A percentile compares a stretch with the other conserved stretches of the same genome.
These are phyloP conservation scores for Myotis lucifugus DNA, from an alignment of 2,113 vertebrate genomes.

Conservation along the genomic window DNA sequence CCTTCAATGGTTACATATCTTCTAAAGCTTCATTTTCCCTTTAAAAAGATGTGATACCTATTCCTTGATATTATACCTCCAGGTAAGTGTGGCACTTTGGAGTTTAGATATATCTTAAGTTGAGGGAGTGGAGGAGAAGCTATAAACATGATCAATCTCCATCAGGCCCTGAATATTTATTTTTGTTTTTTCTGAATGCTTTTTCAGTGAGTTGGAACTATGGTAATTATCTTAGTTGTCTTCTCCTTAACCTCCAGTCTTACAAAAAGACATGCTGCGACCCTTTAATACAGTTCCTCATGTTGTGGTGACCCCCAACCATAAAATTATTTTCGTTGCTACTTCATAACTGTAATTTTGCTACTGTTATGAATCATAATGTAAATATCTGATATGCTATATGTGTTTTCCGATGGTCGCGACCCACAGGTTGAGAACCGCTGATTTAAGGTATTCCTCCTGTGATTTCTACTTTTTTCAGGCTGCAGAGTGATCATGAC, in stretches of 20 bases:
- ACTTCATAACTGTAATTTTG: too few species aligned
- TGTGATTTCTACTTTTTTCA: background rate
- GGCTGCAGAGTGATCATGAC: rapidly evolving
- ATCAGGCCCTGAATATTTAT: background rate
- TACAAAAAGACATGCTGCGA: background rate
- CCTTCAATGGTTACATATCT: background rate
- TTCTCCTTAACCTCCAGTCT: background rate
- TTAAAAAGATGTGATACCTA: background rate
- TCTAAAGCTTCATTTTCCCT: background rate
- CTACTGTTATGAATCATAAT: too few species aligned
- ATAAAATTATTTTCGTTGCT: too few species aligned
- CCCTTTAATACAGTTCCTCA: too few species aligned
- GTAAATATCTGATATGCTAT: too few species aligned
- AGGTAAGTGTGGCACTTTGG: background rate
- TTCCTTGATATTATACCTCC: background rate
- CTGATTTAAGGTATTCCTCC: background rate
- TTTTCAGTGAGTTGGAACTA: background rate
- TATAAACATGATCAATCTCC: background rate
- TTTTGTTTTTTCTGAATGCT: background rate
- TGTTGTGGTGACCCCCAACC: too few species aligned
- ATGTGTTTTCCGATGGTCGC: too few species aligned
- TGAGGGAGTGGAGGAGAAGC: background rate
- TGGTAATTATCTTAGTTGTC: background rate
- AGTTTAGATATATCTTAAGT: background rate
- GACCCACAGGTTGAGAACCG: too few species aligned